Evolutionary conservation across 2,113 vertebrate genomes (phyloP).

Genomic region (Carassius gibelio): DNA sequence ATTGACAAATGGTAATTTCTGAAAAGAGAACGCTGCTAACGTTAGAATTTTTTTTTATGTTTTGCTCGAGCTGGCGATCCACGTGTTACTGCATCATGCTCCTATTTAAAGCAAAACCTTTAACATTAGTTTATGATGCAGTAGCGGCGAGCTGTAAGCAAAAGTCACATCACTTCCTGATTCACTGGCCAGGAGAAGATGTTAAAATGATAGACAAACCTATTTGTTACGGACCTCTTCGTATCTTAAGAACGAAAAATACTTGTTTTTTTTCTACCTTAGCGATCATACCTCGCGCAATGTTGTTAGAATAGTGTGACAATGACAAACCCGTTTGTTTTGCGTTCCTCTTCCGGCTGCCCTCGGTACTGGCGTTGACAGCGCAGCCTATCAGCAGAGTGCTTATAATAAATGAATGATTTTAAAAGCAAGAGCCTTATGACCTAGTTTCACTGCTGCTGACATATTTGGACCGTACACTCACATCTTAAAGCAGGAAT

Average conservation of each 20-base stretch:
- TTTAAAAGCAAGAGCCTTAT: conserved; percentile 18
- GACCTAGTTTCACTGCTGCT: conserved; percentile 12
- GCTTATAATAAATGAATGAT: conserved; percentile 33
- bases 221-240: background rate
- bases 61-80: background rate
- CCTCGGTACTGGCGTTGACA: background rate
- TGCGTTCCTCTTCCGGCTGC: background rate
- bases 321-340: conserved; percentile 30
- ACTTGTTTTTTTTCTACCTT: background rate
- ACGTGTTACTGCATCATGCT: background rate
- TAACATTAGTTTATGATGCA: background rate
- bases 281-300: background rate
- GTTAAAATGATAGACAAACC: background rate
- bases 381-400: conserved; percentile 10
- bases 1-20: background rate
- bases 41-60: background rate
- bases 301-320: conserved; percentile 4
- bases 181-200: background rate
- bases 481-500: background rate
- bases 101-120: background rate
- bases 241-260: background rate
- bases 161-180: conserved; percentile 23
- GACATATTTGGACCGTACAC: background rate
- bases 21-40: background rate
- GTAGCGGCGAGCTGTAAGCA: background rate